These are phyloP conservation scores for Branchipolynoe longqiensis DNA, from an alignment of 2,888 invertebrate species.

Conservation along the genomic window DNA sequence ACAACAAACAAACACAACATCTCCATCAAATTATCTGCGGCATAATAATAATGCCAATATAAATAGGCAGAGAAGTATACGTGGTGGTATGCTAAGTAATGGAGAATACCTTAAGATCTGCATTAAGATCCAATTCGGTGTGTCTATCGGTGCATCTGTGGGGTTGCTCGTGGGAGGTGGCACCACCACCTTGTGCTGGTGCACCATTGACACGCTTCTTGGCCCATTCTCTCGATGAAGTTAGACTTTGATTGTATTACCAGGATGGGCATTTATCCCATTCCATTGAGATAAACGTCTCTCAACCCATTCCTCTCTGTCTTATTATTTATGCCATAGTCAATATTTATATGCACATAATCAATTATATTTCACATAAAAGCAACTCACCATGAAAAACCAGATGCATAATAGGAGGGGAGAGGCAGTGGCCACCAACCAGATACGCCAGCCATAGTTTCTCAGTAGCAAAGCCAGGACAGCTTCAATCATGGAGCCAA, in stretches of 20 bases:
- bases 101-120: no score
- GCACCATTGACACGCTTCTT: no score
- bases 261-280: background rate
- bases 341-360: background rate
- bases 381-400: conserved; percentile 6
- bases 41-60: no score
- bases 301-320: background rate
- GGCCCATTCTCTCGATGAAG: no score
- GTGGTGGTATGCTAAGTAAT: no score
- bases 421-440: conserved; percentile 40
- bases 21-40: no score
- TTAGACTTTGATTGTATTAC: background rate
- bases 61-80: no score
- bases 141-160: no score
- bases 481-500: conserved; percentile 46
- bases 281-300: background rate
- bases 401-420: conserved; percentile 26
- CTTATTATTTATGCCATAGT: background rate
- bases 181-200: no score
- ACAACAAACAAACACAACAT: no score
- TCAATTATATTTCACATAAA: background rate
- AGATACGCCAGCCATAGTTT: conserved; percentile 35
- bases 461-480: conserved; percentile 32
- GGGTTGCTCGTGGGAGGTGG: no score
- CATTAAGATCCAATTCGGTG: no score